Conservation (phyloP, 1,140 invertebrate genomes). For the Papilio polytes region DNA sequence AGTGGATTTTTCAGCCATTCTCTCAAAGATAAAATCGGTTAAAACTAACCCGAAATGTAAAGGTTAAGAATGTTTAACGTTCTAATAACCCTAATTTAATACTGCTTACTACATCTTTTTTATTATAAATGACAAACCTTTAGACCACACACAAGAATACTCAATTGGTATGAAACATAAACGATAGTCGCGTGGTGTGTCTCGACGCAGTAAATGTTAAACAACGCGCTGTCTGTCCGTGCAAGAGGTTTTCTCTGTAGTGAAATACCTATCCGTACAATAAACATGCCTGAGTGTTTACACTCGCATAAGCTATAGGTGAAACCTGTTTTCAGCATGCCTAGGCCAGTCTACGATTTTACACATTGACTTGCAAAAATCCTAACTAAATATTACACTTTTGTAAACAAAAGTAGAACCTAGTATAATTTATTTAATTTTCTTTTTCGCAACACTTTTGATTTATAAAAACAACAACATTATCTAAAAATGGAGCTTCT, state of each 20-base stretch:
- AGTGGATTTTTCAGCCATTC: too few relatives aligned
- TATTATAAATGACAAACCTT: background rate
- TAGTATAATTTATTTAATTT: too few relatives aligned
- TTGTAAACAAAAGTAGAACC: background rate
- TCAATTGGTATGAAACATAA: background rate
- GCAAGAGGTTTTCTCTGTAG: slow-evolving; percentile 56
- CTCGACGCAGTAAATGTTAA: slow-evolving; percentile 44
- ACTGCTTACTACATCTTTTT: background rate
- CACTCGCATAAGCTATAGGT: slow-evolving; percentile 19
- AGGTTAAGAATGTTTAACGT: background rate
- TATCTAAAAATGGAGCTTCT: too few relatives aligned
- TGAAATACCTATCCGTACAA: slow-evolving; percentile 44
- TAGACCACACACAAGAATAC: background rate
- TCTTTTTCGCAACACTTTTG: too few relatives aligned
- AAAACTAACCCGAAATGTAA: background rate
- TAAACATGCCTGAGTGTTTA: slow-evolving; percentile 35
- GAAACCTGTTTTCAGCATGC: slow-evolving; percentile 31
- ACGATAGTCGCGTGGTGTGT: background rate
- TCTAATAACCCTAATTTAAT: background rate
- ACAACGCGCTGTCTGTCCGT: slow-evolving; percentile 51
- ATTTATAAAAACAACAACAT: too few relatives aligned
- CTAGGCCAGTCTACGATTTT: slow-evolving; percentile 26
- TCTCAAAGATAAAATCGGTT: background rate
- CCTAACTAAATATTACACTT: background rate
- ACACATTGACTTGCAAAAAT: slow-evolving; percentile 18